These are phyloP conservation scores for Crax fasciolata DNA, from an alignment of 2,797 vertebrate genomes.

Conservation along the genomic window DNA sequence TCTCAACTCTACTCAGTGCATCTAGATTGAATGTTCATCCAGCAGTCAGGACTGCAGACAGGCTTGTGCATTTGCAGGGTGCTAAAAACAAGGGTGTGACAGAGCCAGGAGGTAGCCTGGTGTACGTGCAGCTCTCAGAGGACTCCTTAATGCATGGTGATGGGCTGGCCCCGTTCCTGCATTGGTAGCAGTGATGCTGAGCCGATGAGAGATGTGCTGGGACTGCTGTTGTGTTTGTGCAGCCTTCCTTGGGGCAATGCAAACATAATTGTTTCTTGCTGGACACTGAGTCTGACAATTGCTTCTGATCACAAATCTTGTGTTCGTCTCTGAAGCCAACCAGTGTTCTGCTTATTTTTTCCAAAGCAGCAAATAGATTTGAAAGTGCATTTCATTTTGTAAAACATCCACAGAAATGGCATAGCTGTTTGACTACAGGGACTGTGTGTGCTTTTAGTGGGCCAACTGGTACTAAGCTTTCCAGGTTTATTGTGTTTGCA, in stretches of 20 bases:
- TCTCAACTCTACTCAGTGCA: rapidly evolving
- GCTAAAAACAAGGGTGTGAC: rapidly evolving
- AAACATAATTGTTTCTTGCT: neutral
- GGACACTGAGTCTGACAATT: rapidly evolving
- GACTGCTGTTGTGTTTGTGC: neutral
- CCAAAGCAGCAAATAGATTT: neutral
- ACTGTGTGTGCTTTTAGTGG: neutral
- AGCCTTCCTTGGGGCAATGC: neutral
- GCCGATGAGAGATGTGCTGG: neutral
- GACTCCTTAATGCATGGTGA: rapidly evolving
- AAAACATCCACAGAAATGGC: rapidly evolving
- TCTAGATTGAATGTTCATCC: rapidly evolving
- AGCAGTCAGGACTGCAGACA: neutral
- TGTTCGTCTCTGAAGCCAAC: neutral
- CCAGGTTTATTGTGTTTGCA: neutral
- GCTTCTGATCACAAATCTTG: neutral
- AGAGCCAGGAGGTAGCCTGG: neutral
- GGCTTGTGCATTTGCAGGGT: rapidly evolving
- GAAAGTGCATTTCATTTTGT: neutral
- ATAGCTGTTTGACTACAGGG: neutral
- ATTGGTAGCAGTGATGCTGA: rapidly evolving
- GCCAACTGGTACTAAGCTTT: rapidly evolving
- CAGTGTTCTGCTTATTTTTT: neutral
- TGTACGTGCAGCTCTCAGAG: neutral
- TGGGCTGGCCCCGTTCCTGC: neutral